phyloP scores from a whole-genome alignment of 2,113 vertebrate genomes.

The Aegotheles bennettii region DNA sequence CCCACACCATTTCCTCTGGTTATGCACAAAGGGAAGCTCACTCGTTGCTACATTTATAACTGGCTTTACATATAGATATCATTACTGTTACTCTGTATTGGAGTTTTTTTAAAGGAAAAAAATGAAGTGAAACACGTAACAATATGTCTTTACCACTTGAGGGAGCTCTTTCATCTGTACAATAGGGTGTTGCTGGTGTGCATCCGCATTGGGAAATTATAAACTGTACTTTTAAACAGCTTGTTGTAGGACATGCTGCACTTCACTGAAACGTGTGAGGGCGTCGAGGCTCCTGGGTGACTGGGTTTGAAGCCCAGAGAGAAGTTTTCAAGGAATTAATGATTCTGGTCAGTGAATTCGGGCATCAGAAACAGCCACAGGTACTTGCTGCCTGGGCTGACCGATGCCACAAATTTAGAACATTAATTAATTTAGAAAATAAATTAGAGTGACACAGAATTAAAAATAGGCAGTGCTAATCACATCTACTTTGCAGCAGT shows the following conservation, averaged over 20 bases:
- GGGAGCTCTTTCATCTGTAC: constrained; percentile 3
- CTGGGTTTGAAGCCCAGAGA: neutral
- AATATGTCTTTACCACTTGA: neutral
- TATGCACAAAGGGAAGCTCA: neutral
- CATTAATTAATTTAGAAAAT: no score
- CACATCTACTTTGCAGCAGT: neutral
- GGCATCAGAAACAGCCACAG: neutral
- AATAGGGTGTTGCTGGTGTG: neutral
- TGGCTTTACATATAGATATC: neutral
- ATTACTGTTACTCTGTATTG: neutral
- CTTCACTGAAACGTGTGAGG: neutral
- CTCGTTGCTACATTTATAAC: neutral
- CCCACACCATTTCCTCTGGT: neutral
- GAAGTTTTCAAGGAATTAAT: neutral
- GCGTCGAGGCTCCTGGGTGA: neutral
- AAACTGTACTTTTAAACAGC: neutral
- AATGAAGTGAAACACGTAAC: neutral
- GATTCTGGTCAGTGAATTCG: neutral
- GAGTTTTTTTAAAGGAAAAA: neutral
- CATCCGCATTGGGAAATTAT: neutral
- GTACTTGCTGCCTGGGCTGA: neutral
- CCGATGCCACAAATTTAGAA: neutral
- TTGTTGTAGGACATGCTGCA: neutral
- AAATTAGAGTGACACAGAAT: neutral
- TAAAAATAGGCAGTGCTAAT: neutral